Base-by-base conservation (phyloP, 2,888 invertebrate genomes). In the Geophilus truncorum region DNA sequence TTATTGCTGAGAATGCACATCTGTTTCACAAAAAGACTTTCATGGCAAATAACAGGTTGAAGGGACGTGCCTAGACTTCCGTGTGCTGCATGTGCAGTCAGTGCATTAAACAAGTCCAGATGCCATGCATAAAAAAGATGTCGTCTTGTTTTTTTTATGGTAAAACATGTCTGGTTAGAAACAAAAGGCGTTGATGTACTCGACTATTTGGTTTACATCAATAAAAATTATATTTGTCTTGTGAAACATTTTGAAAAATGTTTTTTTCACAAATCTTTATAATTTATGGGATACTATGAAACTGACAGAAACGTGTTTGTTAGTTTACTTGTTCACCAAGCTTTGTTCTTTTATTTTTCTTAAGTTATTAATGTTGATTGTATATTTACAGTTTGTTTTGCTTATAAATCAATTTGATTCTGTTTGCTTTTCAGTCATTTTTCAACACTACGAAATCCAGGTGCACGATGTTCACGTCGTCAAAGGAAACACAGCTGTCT, bases 401-500 rank as follows among this genome's bases (percentile, higher is more conserved):
- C 25, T n/a, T 25, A 70, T 25, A 77, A 77, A 77, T 21, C 77
- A 40, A n/a, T 45, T 45, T 78, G 28, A 12, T 78, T 36, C 45
- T 45, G 34, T 78, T 78, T 78, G 10, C 45, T 78, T 83, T 83
- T n/a, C 83, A 86, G 86, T 85, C 77, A 84, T 86, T 70, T 83
- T 84, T 81, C 85, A 86, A 79, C 84, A 85, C 62, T 88, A 87
- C 83, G 87, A 87, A 81, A 86, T 87, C 36, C 85, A 86, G 81
- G 85, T 88, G 25, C 87, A 86, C 81, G 87, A 88, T 82, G 87
- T 86, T 5, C 88, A 86, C 85, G 87, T 87, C 4, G 87, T 86
- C 83, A 84, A 86, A 57, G 87, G 88, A n/a, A 87, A 87, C 81
- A 88, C 88, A 23, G 88, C 88, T 12, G 86, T 88, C 18, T 85